Evolutionary conservation across 2,113 vertebrate species (phyloP).

Genomic region (Tetrao urogallus): DNA sequence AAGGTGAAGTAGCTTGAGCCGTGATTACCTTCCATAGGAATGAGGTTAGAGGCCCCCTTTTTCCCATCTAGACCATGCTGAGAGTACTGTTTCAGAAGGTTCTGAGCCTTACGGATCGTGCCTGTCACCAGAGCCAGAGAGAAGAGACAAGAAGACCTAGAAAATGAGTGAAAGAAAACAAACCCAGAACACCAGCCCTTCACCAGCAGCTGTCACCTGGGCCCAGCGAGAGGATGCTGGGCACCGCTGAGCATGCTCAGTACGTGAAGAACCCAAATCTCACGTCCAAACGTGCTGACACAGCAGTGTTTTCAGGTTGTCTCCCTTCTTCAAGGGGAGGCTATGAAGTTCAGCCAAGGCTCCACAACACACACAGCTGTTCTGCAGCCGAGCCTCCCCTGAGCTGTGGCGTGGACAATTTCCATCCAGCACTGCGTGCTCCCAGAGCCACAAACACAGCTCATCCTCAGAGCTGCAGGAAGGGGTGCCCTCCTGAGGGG

Average conservation of each 20-base stretch:
- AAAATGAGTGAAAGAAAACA: conserved; percentile 85
- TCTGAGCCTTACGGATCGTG: conserved; percentile 99
- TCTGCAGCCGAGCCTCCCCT: background rate
- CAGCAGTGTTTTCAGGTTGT: background rate
- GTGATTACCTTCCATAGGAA: conserved; percentile 98
- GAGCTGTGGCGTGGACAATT: background rate
- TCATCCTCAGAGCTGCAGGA: background rate
- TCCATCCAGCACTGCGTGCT: background rate
- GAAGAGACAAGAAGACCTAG: conserved; percentile 86
- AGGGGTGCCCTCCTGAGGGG: background rate
- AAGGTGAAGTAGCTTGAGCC: conserved; percentile 61
- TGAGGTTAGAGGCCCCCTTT: conserved; percentile 99
- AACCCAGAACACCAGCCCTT: conserved; percentile 78
- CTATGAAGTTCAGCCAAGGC: background rate
- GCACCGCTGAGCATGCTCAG: conserved; percentile 67
- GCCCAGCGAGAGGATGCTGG: conserved; percentile 6
- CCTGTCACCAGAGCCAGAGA: conserved; percentile 92
- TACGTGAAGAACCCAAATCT: background rate
- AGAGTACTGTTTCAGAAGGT: conserved; percentile 99
- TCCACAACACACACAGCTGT: background rate
- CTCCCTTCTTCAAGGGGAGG: background rate
- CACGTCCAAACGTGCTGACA: background rate
- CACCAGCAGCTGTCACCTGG: conserved; percentile 74
- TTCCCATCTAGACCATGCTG: conserved; percentile 99
- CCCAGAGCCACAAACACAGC: background rate